Evolutionary conservation across 2,113 vertebrate genomes (phyloP).

Genomic region (Prionailurus bengalensis): DNA sequence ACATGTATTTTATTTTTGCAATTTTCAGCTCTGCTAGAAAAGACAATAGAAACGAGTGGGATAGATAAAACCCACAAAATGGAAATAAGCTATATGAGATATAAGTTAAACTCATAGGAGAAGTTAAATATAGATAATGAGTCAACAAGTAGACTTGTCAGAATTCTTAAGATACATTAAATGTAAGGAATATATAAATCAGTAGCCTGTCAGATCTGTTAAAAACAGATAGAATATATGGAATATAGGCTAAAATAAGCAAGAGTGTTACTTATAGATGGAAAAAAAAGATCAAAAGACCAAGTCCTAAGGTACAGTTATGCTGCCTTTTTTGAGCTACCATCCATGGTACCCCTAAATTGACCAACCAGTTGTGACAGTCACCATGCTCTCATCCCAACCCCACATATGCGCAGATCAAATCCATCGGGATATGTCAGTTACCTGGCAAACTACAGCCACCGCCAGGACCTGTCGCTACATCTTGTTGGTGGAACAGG

Average conservation of each 20-base stretch:
- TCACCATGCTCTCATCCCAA: not conserved
- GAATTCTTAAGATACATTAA: conserved; percentile 11
- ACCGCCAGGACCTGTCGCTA: not conserved
- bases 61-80: not conserved
- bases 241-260: not conserved
- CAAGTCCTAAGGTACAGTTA: not conserved
- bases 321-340: not conserved
- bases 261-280: not conserved
- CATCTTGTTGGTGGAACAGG: not conserved
- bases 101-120: not conserved
- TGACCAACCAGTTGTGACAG: not conserved
- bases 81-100: not conserved
- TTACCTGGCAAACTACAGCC: not conserved
- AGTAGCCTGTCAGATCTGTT: not conserved
- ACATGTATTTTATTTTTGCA: not conserved
- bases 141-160: not conserved
- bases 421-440: not conserved
- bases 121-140: not conserved
- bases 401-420: not conserved
- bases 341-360: too few species aligned
- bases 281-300: not conserved
- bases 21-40: not conserved
- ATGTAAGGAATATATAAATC: not conserved
- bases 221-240: not conserved
- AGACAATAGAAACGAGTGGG: not conserved